Conservation (phyloP, 2,797 vertebrate species). For the Coendou prehensilis region DNA sequence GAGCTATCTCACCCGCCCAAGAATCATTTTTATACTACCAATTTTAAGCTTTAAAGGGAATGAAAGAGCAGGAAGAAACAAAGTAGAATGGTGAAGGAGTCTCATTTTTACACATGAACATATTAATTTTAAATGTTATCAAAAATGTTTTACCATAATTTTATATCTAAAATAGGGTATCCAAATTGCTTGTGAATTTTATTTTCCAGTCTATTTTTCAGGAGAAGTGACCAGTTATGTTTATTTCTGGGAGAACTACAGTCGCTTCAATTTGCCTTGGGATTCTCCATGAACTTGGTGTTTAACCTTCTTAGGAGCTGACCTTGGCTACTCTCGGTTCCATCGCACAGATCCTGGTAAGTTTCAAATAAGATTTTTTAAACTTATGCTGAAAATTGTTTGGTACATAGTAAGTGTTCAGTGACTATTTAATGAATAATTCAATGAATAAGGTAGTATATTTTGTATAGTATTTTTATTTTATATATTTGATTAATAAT, state of each 20-base stretch:
- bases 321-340: constrained; percentile 96
- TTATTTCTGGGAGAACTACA: constrained; percentile 94
- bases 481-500: not conserved
- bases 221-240: constrained; percentile 93
- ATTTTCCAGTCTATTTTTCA: constrained; percentile 91
- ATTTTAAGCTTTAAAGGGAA: not conserved
- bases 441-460: not conserved
- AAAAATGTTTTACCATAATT: not conserved
- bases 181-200: constrained; percentile 2
- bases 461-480: not conserved
- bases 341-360: constrained; percentile 95
- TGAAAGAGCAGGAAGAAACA: not conserved
- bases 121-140: not conserved
- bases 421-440: constrained; percentile 12
- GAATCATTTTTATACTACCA: not conserved
- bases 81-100: not conserved
- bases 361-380: constrained; percentile 43
- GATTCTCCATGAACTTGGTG: constrained; percentile 96
- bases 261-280: constrained; percentile 93
- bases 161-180: not conserved
- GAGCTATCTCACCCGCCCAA: no score
- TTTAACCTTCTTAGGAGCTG: constrained; percentile 94
- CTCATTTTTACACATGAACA: not conserved
- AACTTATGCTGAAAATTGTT: constrained; percentile 50
- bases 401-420: not conserved